Percentiles rank a stretch among this genome's conserved stretches.
phyloP scores from a whole-genome alignment of 2,797 vertebrate genomes.

The Poecile montanus region DNA sequence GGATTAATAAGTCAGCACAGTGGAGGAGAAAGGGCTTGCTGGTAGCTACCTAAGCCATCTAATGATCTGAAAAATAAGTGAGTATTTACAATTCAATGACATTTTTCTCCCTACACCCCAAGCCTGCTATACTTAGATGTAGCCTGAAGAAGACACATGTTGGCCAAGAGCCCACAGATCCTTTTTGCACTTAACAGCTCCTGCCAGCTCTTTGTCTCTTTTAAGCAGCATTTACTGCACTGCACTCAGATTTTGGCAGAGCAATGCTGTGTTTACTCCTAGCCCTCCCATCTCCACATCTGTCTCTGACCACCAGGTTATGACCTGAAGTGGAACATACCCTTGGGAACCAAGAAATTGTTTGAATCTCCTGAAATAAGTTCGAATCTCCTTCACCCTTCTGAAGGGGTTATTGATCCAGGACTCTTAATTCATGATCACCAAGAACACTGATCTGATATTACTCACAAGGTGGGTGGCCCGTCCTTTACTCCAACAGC shows the following conservation, averaged over 20 bases:
- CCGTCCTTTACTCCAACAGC: background rate
- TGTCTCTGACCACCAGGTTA: background rate
- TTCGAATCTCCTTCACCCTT: background rate
- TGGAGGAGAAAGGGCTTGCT: background rate
- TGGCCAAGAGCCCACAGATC: background rate
- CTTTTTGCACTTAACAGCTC: background rate
- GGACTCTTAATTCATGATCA: background rate
- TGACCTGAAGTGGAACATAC: background rate
- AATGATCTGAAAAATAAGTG: background rate
- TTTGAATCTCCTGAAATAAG: background rate
- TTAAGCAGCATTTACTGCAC: background rate
- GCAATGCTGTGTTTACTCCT: background rate
- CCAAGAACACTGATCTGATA: background rate
- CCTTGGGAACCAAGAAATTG: background rate
- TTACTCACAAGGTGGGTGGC: too few relatives aligned
- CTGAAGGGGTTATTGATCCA: background rate
- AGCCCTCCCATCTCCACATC: background rate
- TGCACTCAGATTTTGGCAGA: background rate
- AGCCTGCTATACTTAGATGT: background rate
- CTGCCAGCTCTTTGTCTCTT: background rate
- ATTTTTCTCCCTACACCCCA: background rate
- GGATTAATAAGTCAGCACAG: background rate
- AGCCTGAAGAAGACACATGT: accelerated
- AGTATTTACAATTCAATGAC: background rate
- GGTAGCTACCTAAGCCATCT: background rate